Evolutionary conservation across 2,113 vertebrate species (phyloP), one percentile per base, ranked within the genome.

Genomic region (Lophura nycthemera): DNA sequence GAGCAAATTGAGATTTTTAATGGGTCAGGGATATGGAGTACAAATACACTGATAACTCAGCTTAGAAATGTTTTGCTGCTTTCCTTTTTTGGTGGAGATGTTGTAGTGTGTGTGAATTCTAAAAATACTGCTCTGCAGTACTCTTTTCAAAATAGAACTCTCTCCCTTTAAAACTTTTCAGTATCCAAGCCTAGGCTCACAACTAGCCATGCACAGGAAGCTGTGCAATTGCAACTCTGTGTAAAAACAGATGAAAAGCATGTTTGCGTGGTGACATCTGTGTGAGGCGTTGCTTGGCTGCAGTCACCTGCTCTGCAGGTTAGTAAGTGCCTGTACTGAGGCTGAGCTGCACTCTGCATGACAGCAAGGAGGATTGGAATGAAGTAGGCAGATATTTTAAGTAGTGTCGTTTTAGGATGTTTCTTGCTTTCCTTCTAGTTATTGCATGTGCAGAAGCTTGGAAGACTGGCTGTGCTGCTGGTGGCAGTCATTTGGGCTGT

Each of bases 1-100:
- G 57, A 92, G 56, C 89, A 87, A 30, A 95, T 93, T 66, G 67
- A 92, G 86, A 56, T 93, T 95, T 96, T 96, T 88, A 96, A 92
- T 90, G 93, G 95, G 86, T 90, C 86, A 60, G 70, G 90, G 95
- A 50, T 92, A 88, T 38, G 43, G 66, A 94, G 80, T 47, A 77
- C 61, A 92, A 90, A 75, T 93, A 60, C 72, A 57, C 79, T 88
- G 83, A 50, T 96, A 86, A 60, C 95, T 94, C 85, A 75, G 61
- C 64, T 77, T 64, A 47, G 75, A 92, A 91, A 47, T 88, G 19
- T 38, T 95, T 56, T 84, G 22, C 40, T 86, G 32, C 59, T 94
- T 92, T 88, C 72, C 81, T 93, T 91, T 92, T 95, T 94, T 93
- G 83, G 83, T 86, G 86, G 83, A 79, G 79, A 91, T 65, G 56